These are phyloP conservation scores for Mesopsocus fuscifrons DNA, from an alignment of 2,888 invertebrate genomes.

Conservation along the genomic window DNA sequence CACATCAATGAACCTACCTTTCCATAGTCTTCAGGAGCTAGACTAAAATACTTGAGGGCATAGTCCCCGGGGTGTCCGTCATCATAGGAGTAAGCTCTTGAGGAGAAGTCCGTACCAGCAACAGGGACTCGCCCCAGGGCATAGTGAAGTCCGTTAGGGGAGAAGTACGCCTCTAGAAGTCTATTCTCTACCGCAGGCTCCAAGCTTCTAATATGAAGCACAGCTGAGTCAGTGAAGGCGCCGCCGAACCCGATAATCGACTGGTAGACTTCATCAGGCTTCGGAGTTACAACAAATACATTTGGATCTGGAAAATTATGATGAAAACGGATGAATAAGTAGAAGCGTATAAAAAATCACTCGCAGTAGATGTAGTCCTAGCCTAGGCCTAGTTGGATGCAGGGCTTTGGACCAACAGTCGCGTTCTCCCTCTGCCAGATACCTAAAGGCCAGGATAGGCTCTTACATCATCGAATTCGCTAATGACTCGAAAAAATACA, in stretches of 20 bases:
- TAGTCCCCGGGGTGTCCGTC: constrained; percentile 35
- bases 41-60: constrained; percentile 39
- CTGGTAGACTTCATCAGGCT: background rate
- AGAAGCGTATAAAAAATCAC: background rate
- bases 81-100: constrained; percentile 60
- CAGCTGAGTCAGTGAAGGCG: background rate
- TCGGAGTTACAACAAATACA: background rate
- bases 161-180: constrained; percentile 50
- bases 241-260: background rate
- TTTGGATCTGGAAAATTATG: background rate
- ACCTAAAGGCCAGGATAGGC: too few relatives aligned
- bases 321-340: background rate
- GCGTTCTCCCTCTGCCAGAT: too few relatives aligned
- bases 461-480: too few relatives aligned
- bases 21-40: constrained; percentile 46
- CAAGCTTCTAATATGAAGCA: background rate
- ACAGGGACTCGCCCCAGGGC: constrained; percentile 64
- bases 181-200: constrained; percentile 23
- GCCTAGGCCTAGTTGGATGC: too few relatives aligned
- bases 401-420: too few relatives aligned
- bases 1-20: too few relatives aligned
- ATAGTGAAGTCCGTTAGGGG: constrained; percentile 51
- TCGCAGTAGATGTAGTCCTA: too few relatives aligned
- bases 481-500: too few relatives aligned
- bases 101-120: constrained; percentile 74